Evolutionary conservation across 2,888 invertebrate genomes (phyloP).

Genomic region (Coelopa pilipes): DNA sequence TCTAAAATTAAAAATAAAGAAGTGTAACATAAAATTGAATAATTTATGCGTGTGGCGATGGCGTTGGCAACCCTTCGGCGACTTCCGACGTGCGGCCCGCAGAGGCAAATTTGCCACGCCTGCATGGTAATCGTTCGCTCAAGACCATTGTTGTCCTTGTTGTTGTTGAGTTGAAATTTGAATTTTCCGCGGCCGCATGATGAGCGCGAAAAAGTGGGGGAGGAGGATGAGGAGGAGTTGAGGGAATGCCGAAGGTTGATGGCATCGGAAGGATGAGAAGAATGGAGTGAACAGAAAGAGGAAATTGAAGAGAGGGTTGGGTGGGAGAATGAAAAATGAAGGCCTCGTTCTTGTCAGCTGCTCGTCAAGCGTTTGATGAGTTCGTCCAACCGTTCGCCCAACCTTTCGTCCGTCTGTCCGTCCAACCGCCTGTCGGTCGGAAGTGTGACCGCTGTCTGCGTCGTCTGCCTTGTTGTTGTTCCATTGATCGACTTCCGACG

Average conservation of each 20-base stretch:
- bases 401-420: not conserved
- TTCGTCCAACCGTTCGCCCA: slow-evolving; percentile 9
- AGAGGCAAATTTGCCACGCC: slow-evolving; percentile 33
- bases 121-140: slow-evolving; percentile 6
- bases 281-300: not conserved
- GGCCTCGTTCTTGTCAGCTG: slow-evolving; percentile 26
- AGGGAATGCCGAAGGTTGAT: too few relatives aligned
- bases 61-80: slow-evolving; percentile 26
- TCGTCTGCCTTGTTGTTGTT: not conserved
- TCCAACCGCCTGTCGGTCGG: too few relatives aligned
- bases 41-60: slow-evolving; percentile 38
- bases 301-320: too few relatives aligned
- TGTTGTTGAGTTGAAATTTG: slow-evolving; percentile 5
- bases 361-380: slow-evolving; percentile 27
- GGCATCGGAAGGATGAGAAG: too few relatives aligned
- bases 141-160: too few relatives aligned
- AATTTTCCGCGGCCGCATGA: slow-evolving; percentile 11
- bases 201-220: not conserved
- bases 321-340: slow-evolving; percentile 18
- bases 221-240: too few relatives aligned
- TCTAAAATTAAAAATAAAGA: slow-evolving; percentile 32
- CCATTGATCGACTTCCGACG: too few relatives aligned
- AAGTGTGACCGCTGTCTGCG: not conserved
- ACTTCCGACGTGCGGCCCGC: not conserved
- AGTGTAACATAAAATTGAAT: slow-evolving; percentile 42